phyloP scores from a whole-genome alignment of 2,888 invertebrate genomes.

The Pasiphila rectangulata region DNA sequence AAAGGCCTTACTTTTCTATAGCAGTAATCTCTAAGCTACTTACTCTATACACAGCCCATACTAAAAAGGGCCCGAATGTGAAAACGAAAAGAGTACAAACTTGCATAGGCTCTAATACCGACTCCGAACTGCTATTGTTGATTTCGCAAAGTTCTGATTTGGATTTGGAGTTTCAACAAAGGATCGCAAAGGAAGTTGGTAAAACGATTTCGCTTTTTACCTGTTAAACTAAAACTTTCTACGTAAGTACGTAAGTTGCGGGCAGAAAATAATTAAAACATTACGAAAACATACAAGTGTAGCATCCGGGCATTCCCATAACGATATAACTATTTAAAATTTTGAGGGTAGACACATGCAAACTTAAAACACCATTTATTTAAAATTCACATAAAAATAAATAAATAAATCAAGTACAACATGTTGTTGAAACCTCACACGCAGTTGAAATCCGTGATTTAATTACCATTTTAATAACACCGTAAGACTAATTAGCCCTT shows the following conservation, averaged over 20 bases:
- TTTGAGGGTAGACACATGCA: too few species aligned
- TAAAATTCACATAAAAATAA: neutral
- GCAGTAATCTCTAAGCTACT: neutral
- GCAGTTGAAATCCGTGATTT: too few species aligned
- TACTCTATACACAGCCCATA: constrained; percentile 26
- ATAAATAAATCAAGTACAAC: too few species aligned
- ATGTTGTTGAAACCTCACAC: neutral
- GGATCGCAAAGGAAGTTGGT: neutral
- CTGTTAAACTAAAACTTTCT: too few species aligned
- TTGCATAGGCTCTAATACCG: constrained; percentile 48
- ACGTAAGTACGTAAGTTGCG: too few species aligned
- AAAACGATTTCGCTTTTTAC: neutral
- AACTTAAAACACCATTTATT: neutral
- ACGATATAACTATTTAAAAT: too few species aligned
- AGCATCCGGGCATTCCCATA: too few species aligned
- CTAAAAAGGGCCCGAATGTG: constrained; percentile 45
- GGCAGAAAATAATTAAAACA: too few species aligned
- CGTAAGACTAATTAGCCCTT: constrained; percentile 16
- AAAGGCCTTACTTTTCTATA: too few species aligned
- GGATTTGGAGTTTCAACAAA: constrained; percentile 10
- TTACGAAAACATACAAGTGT: too few species aligned
- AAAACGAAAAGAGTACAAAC: constrained; percentile 55
- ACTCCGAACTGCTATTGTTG: constrained; percentile 25
- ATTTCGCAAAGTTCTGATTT: constrained; percentile 13
- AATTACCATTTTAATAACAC: constrained; percentile 13